phyloP scores from a whole-genome alignment of 2,888 invertebrate species.

The Pristionchus arcanus region DNA sequence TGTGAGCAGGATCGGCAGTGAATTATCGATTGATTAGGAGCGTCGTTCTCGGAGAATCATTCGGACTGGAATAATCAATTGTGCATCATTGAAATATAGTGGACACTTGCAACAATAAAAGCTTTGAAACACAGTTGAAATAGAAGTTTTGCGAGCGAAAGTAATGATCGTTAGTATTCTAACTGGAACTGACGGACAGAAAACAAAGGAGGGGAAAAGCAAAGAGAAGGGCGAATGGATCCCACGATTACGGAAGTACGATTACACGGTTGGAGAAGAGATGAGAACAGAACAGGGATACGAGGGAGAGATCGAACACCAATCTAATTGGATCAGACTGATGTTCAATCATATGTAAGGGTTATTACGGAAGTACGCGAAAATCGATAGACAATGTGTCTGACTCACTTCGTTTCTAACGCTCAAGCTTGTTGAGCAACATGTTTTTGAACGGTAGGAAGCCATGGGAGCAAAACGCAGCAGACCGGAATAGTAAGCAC shows the following conservation, averaged over 20 bases:
- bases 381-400: no score
- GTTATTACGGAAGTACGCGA: no score
- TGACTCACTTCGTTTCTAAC: no score
- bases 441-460: no score
- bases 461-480: no score
- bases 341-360: no score
- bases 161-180: not conserved
- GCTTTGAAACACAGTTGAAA: not conserved
- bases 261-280: not conserved
- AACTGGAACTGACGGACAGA: not conserved
- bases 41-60: slow-evolving; percentile 37
- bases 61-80: slow-evolving; percentile 22
- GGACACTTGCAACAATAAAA: not conserved
- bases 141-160: no score
- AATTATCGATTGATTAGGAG: not conserved
- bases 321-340: not conserved
- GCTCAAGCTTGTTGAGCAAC: no score
- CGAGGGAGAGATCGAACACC: not conserved
- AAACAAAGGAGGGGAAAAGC: not conserved
- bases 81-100: no score
- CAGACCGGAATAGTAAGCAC: no score
- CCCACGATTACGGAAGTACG: slow-evolving; percentile 25
- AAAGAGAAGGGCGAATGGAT: not conserved
- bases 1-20: slow-evolving; percentile 21
- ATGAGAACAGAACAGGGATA: not conserved